These are phyloP conservation scores for Geodia barretti DNA, from an alignment of 37 sponge, comb jelly and placozoan species.

Conservation along the genomic window DNA sequence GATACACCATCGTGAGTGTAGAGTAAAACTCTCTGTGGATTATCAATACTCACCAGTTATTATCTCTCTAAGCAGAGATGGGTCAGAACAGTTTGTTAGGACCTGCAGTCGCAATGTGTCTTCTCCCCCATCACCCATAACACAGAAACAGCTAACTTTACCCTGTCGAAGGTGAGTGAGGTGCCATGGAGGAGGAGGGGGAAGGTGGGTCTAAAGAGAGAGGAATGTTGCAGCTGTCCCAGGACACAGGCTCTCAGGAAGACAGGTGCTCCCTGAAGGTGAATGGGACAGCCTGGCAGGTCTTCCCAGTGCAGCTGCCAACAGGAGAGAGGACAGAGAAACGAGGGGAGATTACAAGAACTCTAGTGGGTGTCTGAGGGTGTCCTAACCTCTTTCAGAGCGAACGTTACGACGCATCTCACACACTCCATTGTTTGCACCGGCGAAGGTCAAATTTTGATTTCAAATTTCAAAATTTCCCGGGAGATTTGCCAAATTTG, in stretches of 20 bases:
- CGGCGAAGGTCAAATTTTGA: no score
- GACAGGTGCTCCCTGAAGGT: constrained; percentile 57
- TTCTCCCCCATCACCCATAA: not conserved
- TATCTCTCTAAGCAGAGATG: constrained; percentile 65
- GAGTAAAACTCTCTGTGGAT: not conserved
- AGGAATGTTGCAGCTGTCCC: constrained; percentile 75
- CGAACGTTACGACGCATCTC: constrained; percentile 58
- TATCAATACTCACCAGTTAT: constrained; percentile 47
- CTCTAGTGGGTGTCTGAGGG: not conserved
- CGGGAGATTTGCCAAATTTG: not conserved
- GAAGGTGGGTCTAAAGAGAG: constrained; percentile 53
- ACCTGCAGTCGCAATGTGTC: constrained; percentile 33
- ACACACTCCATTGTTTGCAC: no score
- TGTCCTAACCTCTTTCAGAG: constrained; percentile 43
- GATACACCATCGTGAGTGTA: not conserved
- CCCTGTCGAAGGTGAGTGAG: constrained; percentile 76
- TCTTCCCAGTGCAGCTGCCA: constrained; percentile 61
- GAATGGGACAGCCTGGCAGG: constrained; percentile 11
- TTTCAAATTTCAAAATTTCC: not conserved
- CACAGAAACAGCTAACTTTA: not conserved
- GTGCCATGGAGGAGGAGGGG: constrained; percentile 62
- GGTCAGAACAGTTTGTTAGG: constrained; percentile 72
- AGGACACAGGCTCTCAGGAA: constrained; percentile 76
- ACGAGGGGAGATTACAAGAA: not conserved
- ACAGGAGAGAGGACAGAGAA: not conserved